These are phyloP conservation scores for Odocoileus hemionus DNA, from an alignment of 2,113 vertebrate species.

Conservation along the genomic window DNA sequence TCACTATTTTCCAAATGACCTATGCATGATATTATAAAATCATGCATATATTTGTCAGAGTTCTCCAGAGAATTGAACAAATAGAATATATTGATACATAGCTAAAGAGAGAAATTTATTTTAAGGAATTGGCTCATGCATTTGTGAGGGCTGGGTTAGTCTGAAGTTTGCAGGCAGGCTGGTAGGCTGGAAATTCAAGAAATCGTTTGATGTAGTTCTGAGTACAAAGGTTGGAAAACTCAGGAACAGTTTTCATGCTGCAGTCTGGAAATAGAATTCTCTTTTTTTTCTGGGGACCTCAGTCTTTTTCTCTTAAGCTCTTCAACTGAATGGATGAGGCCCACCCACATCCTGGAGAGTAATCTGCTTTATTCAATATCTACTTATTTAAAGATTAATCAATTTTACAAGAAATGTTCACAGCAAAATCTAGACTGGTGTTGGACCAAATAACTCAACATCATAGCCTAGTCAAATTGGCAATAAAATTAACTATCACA, in stretches of 20 bases:
- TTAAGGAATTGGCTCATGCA: neutral
- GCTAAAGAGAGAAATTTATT: neutral
- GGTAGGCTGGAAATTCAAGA: neutral
- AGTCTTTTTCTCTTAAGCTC: neutral
- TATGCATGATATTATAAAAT: neutral
- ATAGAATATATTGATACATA: neutral
- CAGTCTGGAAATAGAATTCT: neutral
- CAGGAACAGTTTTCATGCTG: neutral
- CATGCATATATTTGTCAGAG: neutral
- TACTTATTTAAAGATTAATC: neutral
- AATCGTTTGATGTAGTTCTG: neutral
- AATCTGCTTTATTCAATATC: neutral
- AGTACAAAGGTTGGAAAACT: neutral
- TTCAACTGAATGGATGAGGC: neutral
- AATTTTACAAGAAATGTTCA: neutral
- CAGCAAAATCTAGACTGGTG: neutral
- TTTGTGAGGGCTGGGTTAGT: neutral
- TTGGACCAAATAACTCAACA: neutral
- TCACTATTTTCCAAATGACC: neutral
- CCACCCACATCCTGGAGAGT: neutral
- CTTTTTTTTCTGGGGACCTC: neutral
- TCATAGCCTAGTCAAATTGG: neutral
- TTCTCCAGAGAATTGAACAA: neutral
- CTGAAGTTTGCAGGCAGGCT: neutral
- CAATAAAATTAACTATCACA: neutral